Base-by-base conservation (phyloP, 2,888 invertebrate species). In the Harmothoe impar region DNA sequence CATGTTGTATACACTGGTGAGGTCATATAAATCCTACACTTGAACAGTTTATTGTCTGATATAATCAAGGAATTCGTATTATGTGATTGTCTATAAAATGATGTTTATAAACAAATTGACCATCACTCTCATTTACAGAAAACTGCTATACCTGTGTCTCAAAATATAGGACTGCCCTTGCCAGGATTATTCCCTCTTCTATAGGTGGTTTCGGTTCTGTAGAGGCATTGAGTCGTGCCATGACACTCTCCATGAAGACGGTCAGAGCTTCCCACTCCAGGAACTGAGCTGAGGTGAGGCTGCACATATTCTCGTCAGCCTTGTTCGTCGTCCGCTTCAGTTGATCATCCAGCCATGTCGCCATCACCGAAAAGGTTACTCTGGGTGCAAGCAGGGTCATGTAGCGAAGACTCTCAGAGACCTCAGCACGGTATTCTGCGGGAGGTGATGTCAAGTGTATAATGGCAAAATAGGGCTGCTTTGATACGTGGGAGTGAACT, bases 321-420 rank as follows among this genome's bases (percentile, higher is more conserved):
- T 94, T 94, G 91, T 92, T 93, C 54, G 95, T 94, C 43, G 91
- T 92, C 91, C 95, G 95, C 62, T 93, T 92, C 10, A 98, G 97
- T 90, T 97, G 97, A 43, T 97, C 96, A 88, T 97, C 97, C 56
- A 98, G 96, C 98, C 98, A 98, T 91, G 97, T 97, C 92, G 98
- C 98, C 54, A 98, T 98, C 94, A 97, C 98, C 20, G 97, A 96
- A 96, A 98, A 98, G 15, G 98, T 98, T 33, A 98, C 97, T 54
- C 98, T 95, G 0, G 98, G 98, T 10, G 97, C 97, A 10, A 98
- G 97, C 92, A 97, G 96, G 90, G 98, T 98, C 0, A 98, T 97
- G 95, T 97, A 97, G 89, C 98, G 97, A 94, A 94, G 93, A 93
- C 97, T 97, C 94, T 98, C 98, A 33, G 98, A 96, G 92, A 98